Evolutionary conservation across 1,140 invertebrate genomes (phyloP), one percentile per base, ranked within the genome.

Genomic region (Brachionus manjavacas): DNA sequence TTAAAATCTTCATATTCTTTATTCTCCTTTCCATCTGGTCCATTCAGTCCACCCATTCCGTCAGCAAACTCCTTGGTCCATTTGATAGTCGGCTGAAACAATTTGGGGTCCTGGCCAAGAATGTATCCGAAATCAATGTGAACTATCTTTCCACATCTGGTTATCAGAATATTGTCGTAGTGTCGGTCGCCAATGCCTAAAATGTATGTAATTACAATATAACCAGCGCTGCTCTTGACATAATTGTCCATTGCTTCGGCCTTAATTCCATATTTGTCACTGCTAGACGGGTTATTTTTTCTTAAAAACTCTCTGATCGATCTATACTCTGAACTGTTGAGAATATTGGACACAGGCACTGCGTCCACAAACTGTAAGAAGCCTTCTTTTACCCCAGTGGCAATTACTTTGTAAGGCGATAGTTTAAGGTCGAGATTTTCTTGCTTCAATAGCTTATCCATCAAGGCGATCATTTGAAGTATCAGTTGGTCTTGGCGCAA

Each of bases 61-160:
- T 99, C 97, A 1, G 99, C 95, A 97, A 99, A 99, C 91, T 99
- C 97, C 88, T 95, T 95, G 11, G 81, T 85, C 0, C 99, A 91
- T 90, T 98, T 99, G 96, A 99, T 99, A 4, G 97, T 96, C 8
- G 97, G 96, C 3, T 97, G 97, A 87, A 99, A 92, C 4, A 96
- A 96, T 89, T 99, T 99, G 1, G 98, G 97, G 91, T 99, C 98
- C 80, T 97, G 92, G 6, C 97, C 97, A 39, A 99, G 91, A 87
- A 99, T 99, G 87, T 97, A 99, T 2, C 97, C 97, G 90, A 99
- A 99, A 91, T 99, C 98, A 85, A 99, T 97, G 89, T 99, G 98
- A 89, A 99, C 99, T 25, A 99, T 90, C 87, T 85, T 85, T 89
- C 91, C 96, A 85, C 92, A 92, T 64, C 92, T 93, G 12, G 96